These are phyloP conservation scores for Hecatera dysodea DNA, from an alignment of 2,888 invertebrate species.

Conservation along the genomic window DNA sequence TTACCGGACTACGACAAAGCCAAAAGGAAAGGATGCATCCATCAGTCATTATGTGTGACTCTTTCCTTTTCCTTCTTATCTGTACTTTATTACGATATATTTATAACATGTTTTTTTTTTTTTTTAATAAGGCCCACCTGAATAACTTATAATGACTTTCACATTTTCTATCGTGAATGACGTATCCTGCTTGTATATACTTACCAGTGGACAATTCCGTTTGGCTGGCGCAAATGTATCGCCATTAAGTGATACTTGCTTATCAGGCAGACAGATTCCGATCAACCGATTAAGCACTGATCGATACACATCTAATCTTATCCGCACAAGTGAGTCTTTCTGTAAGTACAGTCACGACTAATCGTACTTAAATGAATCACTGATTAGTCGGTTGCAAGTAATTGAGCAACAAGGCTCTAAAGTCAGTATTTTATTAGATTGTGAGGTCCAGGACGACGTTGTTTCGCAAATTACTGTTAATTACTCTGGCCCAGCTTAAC, in stretches of 20 bases:
- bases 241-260: background rate
- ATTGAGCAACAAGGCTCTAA: slow-evolving; percentile 27
- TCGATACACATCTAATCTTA: slow-evolving; percentile 25
- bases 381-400: background rate
- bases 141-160: background rate
- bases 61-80: too few species aligned
- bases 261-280: background rate
- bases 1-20: background rate
- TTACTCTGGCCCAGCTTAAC: slow-evolving; percentile 25
- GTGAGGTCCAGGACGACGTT: background rate
- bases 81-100: too few species aligned
- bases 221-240: background rate
- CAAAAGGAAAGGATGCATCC: background rate
- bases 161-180: slow-evolving; percentile 7
- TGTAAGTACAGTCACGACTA: slow-evolving; percentile 25
- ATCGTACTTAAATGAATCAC: background rate
- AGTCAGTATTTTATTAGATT: slow-evolving; percentile 19
- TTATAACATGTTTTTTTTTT: background rate
- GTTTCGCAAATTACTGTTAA: slow-evolving; percentile 32
- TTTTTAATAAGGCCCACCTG: too few species aligned
- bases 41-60: too few species aligned
- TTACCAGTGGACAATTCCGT: background rate
- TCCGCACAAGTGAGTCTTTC: background rate
- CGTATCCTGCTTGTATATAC: background rate
- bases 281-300: slow-evolving; percentile 5